These are phyloP conservation scores for Dasypus novemcinctus DNA, from an alignment of 2,113 vertebrate genomes.

Conservation along the genomic window DNA sequence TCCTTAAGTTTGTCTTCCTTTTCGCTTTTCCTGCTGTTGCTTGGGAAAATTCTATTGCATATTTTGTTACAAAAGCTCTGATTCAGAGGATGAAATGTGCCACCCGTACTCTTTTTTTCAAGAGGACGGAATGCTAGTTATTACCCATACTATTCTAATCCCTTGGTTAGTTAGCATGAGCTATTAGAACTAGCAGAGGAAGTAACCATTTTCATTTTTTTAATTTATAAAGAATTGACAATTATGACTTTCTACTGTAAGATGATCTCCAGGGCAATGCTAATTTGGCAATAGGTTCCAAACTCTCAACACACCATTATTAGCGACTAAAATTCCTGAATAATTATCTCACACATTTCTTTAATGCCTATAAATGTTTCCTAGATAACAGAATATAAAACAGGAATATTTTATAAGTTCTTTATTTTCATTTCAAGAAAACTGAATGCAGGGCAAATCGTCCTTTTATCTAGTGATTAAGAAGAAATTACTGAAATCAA, in stretches of 20 bases:
- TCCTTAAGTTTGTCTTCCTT: not conserved
- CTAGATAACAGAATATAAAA: not conserved
- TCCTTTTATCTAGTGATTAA: not conserved
- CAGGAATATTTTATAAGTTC: not conserved
- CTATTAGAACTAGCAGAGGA: not conserved
- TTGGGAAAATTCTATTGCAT: not conserved
- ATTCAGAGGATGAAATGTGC: not conserved
- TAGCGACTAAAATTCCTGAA: not conserved
- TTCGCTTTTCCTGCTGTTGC: not conserved
- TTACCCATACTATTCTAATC: not conserved
- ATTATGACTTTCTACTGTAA: not conserved
- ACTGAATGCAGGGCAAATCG: not conserved
- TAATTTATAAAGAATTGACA: not conserved
- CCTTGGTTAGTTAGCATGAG: not conserved
- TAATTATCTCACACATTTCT: not conserved
- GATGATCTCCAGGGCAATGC: not conserved
- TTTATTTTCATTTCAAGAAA: not conserved
- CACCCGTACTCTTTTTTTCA: not conserved
- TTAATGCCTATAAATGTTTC: not conserved
- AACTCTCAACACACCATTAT: not conserved
- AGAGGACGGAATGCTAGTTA: not conserved
- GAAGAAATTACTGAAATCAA: slow-evolving; percentile 20
- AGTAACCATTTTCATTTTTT: not conserved
- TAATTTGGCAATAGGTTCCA: not conserved
- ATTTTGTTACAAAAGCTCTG: not conserved